Base-by-base conservation (phyloP, 2,797 vertebrate genomes). In the Myotis planiceps region DNA sequence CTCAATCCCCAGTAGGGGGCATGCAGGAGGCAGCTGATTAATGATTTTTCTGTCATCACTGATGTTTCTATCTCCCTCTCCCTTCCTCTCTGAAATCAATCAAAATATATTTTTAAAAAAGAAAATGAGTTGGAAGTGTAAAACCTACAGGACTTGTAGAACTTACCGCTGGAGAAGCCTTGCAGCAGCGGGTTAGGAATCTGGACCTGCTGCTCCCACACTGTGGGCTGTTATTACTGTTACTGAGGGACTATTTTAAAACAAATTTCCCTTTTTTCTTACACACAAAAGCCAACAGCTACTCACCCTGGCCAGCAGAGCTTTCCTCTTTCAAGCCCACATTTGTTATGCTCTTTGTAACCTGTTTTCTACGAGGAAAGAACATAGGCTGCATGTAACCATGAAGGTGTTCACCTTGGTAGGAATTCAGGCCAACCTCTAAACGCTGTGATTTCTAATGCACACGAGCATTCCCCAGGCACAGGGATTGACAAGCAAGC, bases 181-280 rank as follows among this genome's bases (percentile, higher is more conserved):
- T 3, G 10, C 0, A 25, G 71, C 29, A 3, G 32, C 5, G 3
- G 10, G 10, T 45, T n/a, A 29, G 75, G 78, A 37, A n/a, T 12
- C 68, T 6, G 29, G 32, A 15, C 37, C 8, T 1, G 0, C 0
- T 0, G 2, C 14, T 0, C 19, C 29, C 27, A 1, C 5, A 6
- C 16, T 1, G 15, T 13, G 1, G 29, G 18, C 60, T 6, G 1
- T 32, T 74, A 5, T 14, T 32, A 32, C 45, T 42, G 2, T 39
- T 68, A 23, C 37, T 1, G 8, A 60, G 12, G 6, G 23, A n/a
- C 71, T 74, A 13, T 9, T 74, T 83, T 32, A 16, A 66, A n/a
- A 92, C 42, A 79, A 25, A 51, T 72, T 49, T 85, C 74, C 47
- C 14, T 27, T 88, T 79, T 42, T 90, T 51, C 53, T 75, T 37